Evolutionary conservation across 2,797 vertebrate species (phyloP), one percentile per base, ranked within the genome.

Genomic region (Clarias platycephalus): DNA sequence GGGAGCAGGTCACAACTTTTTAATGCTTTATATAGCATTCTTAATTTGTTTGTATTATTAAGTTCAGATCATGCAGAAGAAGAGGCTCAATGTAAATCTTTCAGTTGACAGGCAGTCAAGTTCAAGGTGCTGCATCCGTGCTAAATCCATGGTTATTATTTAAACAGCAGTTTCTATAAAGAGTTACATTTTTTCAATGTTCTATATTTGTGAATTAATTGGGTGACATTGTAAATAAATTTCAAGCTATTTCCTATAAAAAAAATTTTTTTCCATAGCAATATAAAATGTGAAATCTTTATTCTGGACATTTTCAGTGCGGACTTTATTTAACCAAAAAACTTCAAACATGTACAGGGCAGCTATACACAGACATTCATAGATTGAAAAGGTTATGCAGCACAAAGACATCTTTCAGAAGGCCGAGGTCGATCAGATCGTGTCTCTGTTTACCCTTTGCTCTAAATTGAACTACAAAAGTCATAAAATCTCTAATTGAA

Each of bases 131-230:
- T 62, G 75, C 31, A 62, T 40, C 57, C 62, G 57, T 40, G 22
- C 22, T 40, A n/a, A 44, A 40, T 78, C 13, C 24, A 9, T 40
- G 76, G 12, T 78, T 2, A 26, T 62, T 78, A 40, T 62, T 78
- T 62, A 78, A 62, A 40, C 76, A 62, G 57, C 58, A 78, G 76
- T 26, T 78, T 62, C 58, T 40, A 4, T 26, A 78, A 63, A 78
- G 31, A 6, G 12, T 44, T 26, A 16, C 9, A 78, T 63, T 78
- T 62, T 22, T 40, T n/a, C n/a, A 34, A n/a, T 62, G 60, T 62
- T 62, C 34, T 40, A 9, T 40, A 78, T 60, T 77, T 60, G 75
- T 55, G 49, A 20, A 74, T 76, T 76, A 22, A 31, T 76, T 53
- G 22, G 53, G 55, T 60, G 13, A 60, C 31, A 60, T 60, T 78